Evolutionary conservation across 2,797 vertebrate species (phyloP).

Genomic region (Morelia viridis): DNA sequence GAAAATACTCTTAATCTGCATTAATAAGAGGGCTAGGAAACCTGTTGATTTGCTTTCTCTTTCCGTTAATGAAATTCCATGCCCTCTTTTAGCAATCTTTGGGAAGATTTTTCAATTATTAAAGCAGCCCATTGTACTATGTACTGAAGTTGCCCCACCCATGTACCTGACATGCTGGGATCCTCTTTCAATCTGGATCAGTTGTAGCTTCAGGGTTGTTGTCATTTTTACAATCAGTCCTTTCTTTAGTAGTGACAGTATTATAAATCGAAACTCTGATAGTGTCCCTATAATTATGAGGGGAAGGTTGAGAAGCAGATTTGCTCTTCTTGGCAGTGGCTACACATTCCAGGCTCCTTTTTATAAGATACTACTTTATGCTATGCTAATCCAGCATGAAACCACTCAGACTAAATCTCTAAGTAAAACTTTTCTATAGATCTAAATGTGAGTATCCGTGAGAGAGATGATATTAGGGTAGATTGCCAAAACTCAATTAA

Average conservation of each 20-base stretch:
- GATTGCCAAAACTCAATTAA: background rate
- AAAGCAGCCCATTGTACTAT: background rate
- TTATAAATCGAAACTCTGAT: background rate
- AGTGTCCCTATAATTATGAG: background rate
- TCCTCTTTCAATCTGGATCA: background rate
- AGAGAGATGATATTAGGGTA: conserved; percentile 42
- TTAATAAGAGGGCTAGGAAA: background rate
- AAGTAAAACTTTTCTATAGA: conserved; percentile 24
- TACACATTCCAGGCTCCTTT: background rate
- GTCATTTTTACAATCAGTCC: background rate
- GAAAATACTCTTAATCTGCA: conserved; percentile 53
- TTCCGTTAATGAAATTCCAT: background rate
- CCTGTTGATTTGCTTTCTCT: background rate
- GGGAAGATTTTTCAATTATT: background rate
- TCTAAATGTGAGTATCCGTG: conserved; percentile 54
- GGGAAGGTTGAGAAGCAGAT: background rate
- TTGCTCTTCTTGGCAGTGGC: background rate
- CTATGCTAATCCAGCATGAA: background rate
- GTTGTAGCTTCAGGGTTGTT: background rate
- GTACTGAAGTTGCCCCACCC: background rate
- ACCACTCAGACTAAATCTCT: background rate
- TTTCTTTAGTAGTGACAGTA: background rate
- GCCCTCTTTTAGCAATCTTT: background rate
- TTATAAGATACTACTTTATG: background rate
- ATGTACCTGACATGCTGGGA: background rate